phyloP scores from a whole-genome alignment of 2,113 vertebrate genomes.

The Saguinus imperator region DNA sequence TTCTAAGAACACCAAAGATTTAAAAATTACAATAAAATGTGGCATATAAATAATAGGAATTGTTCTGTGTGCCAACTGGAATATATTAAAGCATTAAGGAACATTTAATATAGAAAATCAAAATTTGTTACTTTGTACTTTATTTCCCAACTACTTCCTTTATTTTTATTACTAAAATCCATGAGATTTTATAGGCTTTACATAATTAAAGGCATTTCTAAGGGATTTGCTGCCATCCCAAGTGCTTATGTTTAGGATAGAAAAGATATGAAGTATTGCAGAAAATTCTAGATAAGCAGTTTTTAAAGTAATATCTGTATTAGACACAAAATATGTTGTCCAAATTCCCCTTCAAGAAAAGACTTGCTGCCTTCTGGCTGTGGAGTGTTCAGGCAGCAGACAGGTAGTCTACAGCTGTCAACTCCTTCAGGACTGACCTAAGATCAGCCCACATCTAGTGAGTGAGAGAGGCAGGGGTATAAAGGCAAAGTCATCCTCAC shows the following conservation, averaged over 20 bases:
- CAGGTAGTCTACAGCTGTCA: rapidly evolving
- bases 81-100: not conserved
- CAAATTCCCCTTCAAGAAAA: not conserved
- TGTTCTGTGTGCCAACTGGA: not conserved
- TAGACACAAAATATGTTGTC: not conserved
- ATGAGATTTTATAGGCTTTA: not conserved
- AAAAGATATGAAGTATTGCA: not conserved
- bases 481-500: not conserved
- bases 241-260: not conserved
- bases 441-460: not conserved
- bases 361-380: too few relatives aligned
- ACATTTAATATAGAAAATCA: not conserved
- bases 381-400: not conserved
- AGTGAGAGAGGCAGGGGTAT: not conserved
- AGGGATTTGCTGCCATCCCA: not conserved
- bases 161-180: not conserved
- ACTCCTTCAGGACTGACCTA: too few relatives aligned
- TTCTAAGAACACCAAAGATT: not conserved
- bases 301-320: not conserved
- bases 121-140: not conserved
- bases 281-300: not conserved
- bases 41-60: not conserved
- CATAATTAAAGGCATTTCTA: not conserved
- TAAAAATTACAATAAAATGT: not conserved
- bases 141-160: not conserved